Evolutionary conservation across 2,797 vertebrate species (phyloP), one percentile per base, ranked within the genome.

Genomic region (Antennarius maculatus): DNA sequence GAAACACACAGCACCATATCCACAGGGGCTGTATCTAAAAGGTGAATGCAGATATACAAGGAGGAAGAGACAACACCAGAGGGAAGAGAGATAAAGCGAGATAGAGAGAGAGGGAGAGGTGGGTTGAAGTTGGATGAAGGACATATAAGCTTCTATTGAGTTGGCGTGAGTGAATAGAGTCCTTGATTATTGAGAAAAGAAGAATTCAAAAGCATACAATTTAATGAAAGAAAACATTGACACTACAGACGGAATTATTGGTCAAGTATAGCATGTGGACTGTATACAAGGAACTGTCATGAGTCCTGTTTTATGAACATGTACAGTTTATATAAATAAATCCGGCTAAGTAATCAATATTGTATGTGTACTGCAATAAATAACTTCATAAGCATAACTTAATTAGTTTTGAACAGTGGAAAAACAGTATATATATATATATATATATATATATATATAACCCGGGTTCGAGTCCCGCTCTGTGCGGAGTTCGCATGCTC

Each of bases 171-270:
- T 79, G 80, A 90, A 90, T 88, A 89, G 83, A 91, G 84, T 79
- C 77, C 69, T 87, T 82, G 79, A 85, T 89, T 88, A 88, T 81
- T 87, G 82, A 83, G 87, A 87, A 89, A 79, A 83, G 66, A 76
- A 81, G 65, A 83, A 90, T 90, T 92, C 89, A 90, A 92, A 91
- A 86, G 79, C 76, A 79, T 66, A 89, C 85, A 83, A 88, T 90
- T 86, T 84, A 43, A 43, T 43, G 11, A 43, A 3, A 61, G 54
- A 48, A 46, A 73, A 74, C 63, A 67, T 28, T 49, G 50, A 58
- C 64, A 47, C 46, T 39, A 4, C 50, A 43, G 45, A 37, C 27
- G 39, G 45, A 50, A 5, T 23, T 34, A 28, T 54, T n/a, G 23
- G 43, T 31, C 23, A 39, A 14, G 10, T 23, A 27, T 53, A 34